Evolutionary conservation across 2,113 vertebrate genomes (phyloP).

Genomic region (Numenius arquata): DNA sequence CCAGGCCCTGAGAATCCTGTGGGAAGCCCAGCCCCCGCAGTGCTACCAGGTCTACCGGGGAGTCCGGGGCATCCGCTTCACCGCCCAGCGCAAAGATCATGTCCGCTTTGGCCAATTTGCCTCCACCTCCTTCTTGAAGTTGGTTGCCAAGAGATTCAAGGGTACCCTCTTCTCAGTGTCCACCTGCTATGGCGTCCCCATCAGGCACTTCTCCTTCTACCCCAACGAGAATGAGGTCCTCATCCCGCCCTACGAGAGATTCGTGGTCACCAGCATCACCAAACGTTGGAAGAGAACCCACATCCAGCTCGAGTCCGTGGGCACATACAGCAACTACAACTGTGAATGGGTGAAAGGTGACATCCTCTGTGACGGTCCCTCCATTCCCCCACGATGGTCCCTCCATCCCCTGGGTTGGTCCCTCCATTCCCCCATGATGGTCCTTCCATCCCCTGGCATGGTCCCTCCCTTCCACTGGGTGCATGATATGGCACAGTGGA

Average conservation of each 20-base stretch:
- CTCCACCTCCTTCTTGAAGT: too few relatives aligned
- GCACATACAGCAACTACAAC: conserved; percentile 41
- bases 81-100: too few relatives aligned
- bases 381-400: too few relatives aligned
- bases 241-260: conserved; percentile 61
- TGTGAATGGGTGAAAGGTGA: conserved; percentile 67
- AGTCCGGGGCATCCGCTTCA: too few relatives aligned
- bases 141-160: too few relatives aligned
- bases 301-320: conserved; percentile 38
- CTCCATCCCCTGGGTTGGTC: too few relatives aligned
- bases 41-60: too few relatives aligned
- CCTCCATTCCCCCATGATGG: too few relatives aligned
- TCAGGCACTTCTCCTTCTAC: conserved; percentile 52
- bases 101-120: too few relatives aligned
- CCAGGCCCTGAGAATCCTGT: conserved; percentile 37
- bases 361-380: fast-evolving
- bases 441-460: too few relatives aligned
- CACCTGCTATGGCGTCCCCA: conserved; percentile 53
- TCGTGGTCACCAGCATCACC: background rate
- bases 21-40: background rate
- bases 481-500: too few relatives aligned
- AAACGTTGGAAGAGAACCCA: fast-evolving
- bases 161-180: conserved; percentile 66
- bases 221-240: conserved; percentile 66
- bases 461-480: fast-evolving